Evolutionary conservation across 2,888 invertebrate genomes (phyloP).

Genomic region (Tortricodes alternella): DNA sequence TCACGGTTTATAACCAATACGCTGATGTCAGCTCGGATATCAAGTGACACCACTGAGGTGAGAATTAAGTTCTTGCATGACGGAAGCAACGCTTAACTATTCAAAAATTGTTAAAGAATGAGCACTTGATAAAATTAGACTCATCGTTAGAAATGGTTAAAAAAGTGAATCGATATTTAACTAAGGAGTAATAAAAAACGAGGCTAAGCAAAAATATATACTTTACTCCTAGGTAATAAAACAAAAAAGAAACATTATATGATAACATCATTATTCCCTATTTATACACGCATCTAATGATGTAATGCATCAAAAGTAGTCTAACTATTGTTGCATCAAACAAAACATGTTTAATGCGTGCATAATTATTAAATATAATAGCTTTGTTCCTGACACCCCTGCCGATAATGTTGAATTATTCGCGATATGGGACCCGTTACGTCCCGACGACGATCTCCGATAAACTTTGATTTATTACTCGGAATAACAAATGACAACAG

Average conservation of each 20-base stretch:
- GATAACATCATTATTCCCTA: no score
- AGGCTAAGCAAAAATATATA: no score
- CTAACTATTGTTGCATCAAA: conserved; percentile 7
- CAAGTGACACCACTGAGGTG: no score
- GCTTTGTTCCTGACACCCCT: conserved; percentile 54
- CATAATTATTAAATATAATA: conserved; percentile 39
- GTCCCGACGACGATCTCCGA: conserved; percentile 66
- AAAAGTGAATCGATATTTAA: no score
- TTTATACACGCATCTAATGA: neutral
- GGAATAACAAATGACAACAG: conserved; percentile 77
- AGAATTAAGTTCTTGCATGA: no score
- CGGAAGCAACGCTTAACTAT: no score
- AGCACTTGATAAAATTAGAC: no score
- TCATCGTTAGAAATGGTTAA: no score
- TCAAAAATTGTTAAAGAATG: no score
- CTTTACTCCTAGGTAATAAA: no score
- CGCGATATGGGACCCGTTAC: conserved; percentile 65
- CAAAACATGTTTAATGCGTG: conserved; percentile 8
- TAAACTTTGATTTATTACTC: conserved; percentile 78
- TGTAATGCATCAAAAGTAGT: neutral
- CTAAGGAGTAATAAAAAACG: no score
- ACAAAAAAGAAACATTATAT: no score
- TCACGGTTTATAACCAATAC: conserved; percentile 52
- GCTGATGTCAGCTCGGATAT: conserved; percentile 10
- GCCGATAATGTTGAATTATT: conserved; percentile 74